A percentile compares a stretch with the other conserved stretches of the same genome.
Conservation (phyloP, 2,113 vertebrate genomes). For the Malurus melanocephalus region DNA sequence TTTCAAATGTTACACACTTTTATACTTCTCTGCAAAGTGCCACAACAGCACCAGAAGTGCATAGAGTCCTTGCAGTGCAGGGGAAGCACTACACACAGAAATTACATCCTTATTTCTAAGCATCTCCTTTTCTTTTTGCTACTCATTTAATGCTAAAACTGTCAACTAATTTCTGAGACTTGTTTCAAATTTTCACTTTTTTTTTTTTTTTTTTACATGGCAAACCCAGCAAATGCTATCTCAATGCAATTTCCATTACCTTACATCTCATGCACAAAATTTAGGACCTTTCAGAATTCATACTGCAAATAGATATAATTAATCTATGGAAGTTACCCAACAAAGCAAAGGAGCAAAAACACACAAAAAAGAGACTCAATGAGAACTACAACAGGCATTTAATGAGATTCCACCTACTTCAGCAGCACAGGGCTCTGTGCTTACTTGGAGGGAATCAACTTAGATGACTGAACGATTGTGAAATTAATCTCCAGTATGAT, state of each 20-base stretch:
- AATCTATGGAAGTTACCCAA: neutral
- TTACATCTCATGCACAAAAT: neutral
- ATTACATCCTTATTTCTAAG: neutral
- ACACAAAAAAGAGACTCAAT: neutral
- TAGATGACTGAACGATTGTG: neutral
- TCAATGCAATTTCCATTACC: neutral
- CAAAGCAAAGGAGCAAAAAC: neutral
- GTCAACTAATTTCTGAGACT: neutral
- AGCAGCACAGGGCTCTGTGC: neutral
- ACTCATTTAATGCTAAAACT: neutral
- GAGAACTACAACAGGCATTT: neutral
- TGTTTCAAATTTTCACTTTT: neutral
- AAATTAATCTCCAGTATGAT: neutral
- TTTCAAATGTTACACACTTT: neutral
- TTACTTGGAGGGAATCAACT: neutral
- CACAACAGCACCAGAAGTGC: neutral
- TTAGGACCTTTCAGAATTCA: neutral
- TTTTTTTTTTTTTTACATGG: neutral
- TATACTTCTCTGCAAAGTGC: neutral
- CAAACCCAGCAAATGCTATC: neutral
- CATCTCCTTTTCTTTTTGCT: neutral
- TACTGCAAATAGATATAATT: neutral
- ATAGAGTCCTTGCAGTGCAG: neutral
- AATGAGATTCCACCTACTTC: neutral
- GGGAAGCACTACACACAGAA: neutral